Percentiles rank a stretch among this genome's conserved stretches.
Evolutionary conservation across 2,797 vertebrate genomes (phyloP).

Genomic region (Crocodylus rhombifer): DNA sequence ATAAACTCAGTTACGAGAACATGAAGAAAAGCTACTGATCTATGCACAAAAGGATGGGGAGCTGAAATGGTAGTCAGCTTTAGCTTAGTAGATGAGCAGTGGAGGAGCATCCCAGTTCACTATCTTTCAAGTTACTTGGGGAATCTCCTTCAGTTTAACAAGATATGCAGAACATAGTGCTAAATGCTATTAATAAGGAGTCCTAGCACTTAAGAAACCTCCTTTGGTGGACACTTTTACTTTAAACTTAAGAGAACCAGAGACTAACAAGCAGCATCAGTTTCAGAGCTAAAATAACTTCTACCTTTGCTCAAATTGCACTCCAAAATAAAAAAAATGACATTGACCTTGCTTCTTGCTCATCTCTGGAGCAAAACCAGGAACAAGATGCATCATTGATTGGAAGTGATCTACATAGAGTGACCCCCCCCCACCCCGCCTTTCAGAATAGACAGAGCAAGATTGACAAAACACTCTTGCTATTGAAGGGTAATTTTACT

Average conservation of each 20-base stretch:
- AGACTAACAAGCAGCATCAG: neutral
- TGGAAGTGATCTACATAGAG: neutral
- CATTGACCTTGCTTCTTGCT: neutral
- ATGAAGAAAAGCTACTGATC: conserved; percentile 54
- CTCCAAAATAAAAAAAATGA: neutral
- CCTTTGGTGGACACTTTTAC: neutral
- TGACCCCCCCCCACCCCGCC: neutral
- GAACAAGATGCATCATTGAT: neutral
- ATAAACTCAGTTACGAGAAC: conserved; percentile 50
- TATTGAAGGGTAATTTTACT: neutral
- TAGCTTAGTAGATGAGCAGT: conserved; percentile 25
- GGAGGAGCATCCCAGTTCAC: neutral
- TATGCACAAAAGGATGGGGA: conserved; percentile 22
- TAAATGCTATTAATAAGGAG: neutral
- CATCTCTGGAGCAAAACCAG: neutral
- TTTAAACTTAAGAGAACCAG: neutral
- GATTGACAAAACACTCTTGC: neutral
- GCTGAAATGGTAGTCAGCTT: conserved; percentile 33
- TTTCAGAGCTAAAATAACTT: neutral
- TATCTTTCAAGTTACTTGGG: neutral
- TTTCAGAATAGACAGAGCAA: neutral
- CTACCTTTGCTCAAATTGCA: neutral
- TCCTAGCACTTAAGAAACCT: neutral
- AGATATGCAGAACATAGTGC: neutral
- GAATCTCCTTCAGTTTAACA: neutral